Conservation (phyloP, 2,888 invertebrate genomes). For the Rhodophaea formosa region DNA sequence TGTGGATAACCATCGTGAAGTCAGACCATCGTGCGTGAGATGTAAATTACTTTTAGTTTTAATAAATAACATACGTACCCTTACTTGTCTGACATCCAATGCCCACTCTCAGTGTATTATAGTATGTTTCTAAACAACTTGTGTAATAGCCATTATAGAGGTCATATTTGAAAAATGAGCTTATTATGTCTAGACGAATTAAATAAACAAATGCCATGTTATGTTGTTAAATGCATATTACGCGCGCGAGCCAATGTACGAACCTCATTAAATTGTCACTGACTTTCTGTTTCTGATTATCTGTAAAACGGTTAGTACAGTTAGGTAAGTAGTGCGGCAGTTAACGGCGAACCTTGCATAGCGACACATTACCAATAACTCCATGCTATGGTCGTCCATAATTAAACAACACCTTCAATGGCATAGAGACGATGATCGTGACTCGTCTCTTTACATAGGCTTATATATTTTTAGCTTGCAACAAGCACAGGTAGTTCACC, state of each 20-base stretch:
- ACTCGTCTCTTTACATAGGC: background rate
- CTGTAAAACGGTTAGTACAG: background rate
- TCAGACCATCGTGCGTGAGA: too few relatives aligned
- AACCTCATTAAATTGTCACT: too few relatives aligned
- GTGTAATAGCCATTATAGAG: too few relatives aligned
- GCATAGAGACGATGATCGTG: background rate
- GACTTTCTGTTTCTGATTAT: background rate
- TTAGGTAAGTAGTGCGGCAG: background rate
- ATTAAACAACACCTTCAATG: constrained; percentile 6
- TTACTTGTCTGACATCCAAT: too few relatives aligned
- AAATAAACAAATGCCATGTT: background rate
- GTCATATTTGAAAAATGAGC: too few relatives aligned
- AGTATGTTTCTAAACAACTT: too few relatives aligned
- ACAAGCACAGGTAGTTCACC: constrained; percentile 40
- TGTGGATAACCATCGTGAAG: too few relatives aligned
- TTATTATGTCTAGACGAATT: too few relatives aligned
- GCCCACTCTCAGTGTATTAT: too few relatives aligned
- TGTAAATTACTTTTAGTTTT: too few relatives aligned
- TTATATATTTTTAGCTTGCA: constrained; percentile 2
- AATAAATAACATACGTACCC: too few relatives aligned
- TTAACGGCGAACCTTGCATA: background rate
- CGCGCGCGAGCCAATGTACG: background rate
- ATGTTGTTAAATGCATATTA: background rate
- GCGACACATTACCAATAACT: background rate
- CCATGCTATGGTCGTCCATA: background rate